A percentile compares a stretch with the other conserved stretches of the same genome.
phyloP scores from a whole-genome alignment of 2,888 invertebrate species.

The Nebria brevicollis region DNA sequence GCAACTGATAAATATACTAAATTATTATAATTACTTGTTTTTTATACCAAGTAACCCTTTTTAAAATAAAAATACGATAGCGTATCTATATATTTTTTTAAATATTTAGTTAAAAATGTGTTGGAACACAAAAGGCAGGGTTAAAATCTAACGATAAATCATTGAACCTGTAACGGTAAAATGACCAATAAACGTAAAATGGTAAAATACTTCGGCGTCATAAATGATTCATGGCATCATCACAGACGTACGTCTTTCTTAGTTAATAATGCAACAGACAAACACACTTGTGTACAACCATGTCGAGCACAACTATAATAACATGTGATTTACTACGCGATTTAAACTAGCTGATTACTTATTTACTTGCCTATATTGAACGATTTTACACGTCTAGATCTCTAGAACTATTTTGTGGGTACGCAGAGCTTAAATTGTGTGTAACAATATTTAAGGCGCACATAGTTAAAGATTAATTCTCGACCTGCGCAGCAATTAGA shows the following conservation, averaged over 20 bases:
- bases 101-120: neutral
- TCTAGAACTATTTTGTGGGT: too few species aligned
- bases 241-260: neutral
- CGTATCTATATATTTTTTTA: too few species aligned
- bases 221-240: neutral
- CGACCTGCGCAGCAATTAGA: neutral
- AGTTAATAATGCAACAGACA: neutral
- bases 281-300: neutral
- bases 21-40: too few species aligned
- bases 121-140: too few species aligned
- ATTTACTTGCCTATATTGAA: too few species aligned
- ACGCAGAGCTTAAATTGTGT: neutral
- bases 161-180: neutral
- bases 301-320: neutral
- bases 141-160: neutral
- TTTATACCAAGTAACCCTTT: too few species aligned
- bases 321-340: neutral
- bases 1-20: too few species aligned
- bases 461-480: too few species aligned
- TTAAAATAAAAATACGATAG: too few species aligned
- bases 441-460: neutral
- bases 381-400: too few species aligned
- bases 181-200: neutral
- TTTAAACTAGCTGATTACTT: too few species aligned
- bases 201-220: neutral